Evolutionary conservation across 2,888 invertebrate species (phyloP), one percentile per base, ranked within the genome.

Genomic region (Ephialtes manifestator): DNA sequence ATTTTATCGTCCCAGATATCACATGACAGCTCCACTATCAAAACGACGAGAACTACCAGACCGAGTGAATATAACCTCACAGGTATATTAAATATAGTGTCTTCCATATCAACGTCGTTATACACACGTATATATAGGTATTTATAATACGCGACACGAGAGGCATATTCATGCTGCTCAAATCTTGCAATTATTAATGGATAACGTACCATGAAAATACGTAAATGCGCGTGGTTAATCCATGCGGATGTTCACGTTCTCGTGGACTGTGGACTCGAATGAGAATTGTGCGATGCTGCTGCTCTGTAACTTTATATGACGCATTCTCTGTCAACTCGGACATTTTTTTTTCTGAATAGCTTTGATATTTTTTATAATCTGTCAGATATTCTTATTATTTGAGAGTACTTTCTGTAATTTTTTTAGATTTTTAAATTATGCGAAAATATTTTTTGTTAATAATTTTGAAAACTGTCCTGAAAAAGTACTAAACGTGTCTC

Each of bases 161-260:
- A 74, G 24, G 68, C 43, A 76, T 76, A 80, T 83, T 76, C 83
- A 70, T 80, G 75, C 75, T 20, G 79, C 65, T 83, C 46, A 76
- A 71, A 80, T 71, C 65, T 75, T 76, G 65, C 83, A 75, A 83
- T 80, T 83, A 83, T 76, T 55, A 83, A 71, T 80, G 75, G 55
- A 78, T 74, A 79, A 79, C 79, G 78, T 53, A 83, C 60, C 83
- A 74, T 83, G 83, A 79, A 83, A 83, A 83, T 83, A 83, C 82
- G 77, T 70, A 79, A 79, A 83, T 79, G 78, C 78, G 68, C 74
- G 68, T 79, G 68, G 68, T 79, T 83, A 68, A 83, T 68, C 83
- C 53, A 70, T 60, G 68, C 74, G 83, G 43, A 74, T 79, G 74
- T 83, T 68, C 83, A 65, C 60, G 60, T 75, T 75, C 58, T 58